These are phyloP conservation scores for Cremastinae sp. DNA, from an alignment of 2,888 invertebrate species.

Conservation along the genomic window DNA sequence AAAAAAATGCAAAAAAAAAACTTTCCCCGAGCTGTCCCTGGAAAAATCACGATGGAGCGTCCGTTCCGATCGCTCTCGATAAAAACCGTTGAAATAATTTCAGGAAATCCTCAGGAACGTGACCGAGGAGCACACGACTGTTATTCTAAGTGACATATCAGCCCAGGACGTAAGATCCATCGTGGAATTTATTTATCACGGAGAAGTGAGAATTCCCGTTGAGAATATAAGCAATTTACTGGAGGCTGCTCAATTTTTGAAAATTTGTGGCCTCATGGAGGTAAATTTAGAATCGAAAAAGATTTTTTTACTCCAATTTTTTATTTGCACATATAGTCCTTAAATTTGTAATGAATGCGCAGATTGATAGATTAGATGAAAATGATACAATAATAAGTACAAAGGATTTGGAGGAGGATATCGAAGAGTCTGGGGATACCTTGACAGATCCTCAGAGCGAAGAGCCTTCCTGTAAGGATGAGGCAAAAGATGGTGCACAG, in stretches of 20 bases:
- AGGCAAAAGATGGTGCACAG: conserved; percentile 10
- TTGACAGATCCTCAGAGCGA: conserved; percentile 62
- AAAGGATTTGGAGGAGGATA: conserved; percentile 66
- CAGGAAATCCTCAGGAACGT: conserved; percentile 78
- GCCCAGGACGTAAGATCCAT: conserved; percentile 76
- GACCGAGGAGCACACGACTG: conserved; percentile 77
- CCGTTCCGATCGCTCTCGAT: too few species aligned
- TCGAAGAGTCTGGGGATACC: conserved; percentile 64
- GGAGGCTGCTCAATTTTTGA: conserved; percentile 77
- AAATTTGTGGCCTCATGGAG: conserved; percentile 78
- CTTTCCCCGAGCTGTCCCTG: background rate
- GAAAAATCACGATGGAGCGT: background rate
- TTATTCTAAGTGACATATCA: conserved; percentile 79
- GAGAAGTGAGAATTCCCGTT: conserved; percentile 77
- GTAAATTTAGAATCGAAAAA: conserved; percentile 64
- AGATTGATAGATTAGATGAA: conserved; percentile 76
- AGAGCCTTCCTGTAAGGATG: background rate
- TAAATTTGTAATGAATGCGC: background rate
- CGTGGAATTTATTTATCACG: conserved; percentile 79
- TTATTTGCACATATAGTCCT: background rate
- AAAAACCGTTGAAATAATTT: background rate
- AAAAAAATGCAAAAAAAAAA: conserved; percentile 48
- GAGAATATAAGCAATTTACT: conserved; percentile 76
- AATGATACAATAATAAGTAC: conserved; percentile 63
- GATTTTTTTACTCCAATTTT: background rate